Percentiles rank a stretch among this genome's conserved stretches.
Conservation (phyloP, 2,888 invertebrate genomes). For the Andrena trimmerana region DNA sequence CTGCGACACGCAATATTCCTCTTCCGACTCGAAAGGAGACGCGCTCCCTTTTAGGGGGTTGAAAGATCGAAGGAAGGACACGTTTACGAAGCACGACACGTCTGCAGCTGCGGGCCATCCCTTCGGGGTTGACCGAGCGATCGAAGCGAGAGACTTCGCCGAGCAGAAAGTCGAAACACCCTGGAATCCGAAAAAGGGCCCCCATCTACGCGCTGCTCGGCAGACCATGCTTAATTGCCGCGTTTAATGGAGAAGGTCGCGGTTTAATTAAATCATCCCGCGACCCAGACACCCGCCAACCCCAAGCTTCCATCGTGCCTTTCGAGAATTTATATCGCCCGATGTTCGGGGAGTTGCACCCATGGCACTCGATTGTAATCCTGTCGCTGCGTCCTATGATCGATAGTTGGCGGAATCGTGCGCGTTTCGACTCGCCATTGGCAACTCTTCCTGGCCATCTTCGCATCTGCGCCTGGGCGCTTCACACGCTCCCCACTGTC, state of each 20-base stretch:
- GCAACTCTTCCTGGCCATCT: conserved; percentile 30
- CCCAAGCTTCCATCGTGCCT: background rate
- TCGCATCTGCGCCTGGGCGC: conserved; percentile 18
- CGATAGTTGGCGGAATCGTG: conserved; percentile 42
- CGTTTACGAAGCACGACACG: conserved; percentile 30
- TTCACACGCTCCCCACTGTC: conserved; percentile 2
- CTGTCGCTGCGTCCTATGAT: conserved; percentile 38
- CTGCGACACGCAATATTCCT: background rate
- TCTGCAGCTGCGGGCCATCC: conserved; percentile 8
- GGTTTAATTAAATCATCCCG: conserved; percentile 26
- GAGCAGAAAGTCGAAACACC: conserved; percentile 29
- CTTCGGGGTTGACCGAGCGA: conserved; percentile 18
- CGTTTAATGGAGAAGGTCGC: conserved; percentile 34
- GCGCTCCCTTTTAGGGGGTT: background rate
- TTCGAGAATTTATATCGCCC: conserved; percentile 7
- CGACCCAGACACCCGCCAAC: background rate
- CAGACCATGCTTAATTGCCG: conserved; percentile 58
- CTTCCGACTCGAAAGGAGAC: background rate
- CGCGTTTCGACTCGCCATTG: conserved; percentile 40
- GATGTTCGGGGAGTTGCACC: conserved; percentile 22
- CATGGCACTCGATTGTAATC: conserved; percentile 38
- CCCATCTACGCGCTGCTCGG: conserved; percentile 33
- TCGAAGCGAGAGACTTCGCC: conserved; percentile 27
- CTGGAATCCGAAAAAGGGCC: conserved; percentile 24
- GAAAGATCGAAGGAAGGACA: conserved; percentile 9